Percentiles rank a stretch among this genome's conserved stretches.
phyloP scores from a whole-genome alignment of 2,888 invertebrate genomes.

The Apamea anceps region DNA sequence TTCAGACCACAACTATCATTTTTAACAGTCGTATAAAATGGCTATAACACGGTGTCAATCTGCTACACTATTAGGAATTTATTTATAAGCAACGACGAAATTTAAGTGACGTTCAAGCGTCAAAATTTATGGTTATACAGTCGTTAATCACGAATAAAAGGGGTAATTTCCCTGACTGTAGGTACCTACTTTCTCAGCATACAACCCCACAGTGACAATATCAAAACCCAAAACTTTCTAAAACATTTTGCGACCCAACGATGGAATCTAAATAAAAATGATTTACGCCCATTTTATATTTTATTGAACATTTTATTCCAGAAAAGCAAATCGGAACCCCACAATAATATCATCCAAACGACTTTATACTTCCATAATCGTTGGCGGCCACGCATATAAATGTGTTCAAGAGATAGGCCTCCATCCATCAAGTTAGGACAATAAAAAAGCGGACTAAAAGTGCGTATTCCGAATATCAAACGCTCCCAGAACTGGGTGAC shows the following conservation, averaged over 20 bases:
- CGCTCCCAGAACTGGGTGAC: slow-evolving; percentile 48
- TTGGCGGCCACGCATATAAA: slow-evolving; percentile 55
- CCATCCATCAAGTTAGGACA: slow-evolving; percentile 61
- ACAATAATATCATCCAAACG: slow-evolving; percentile 45
- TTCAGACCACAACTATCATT: background rate
- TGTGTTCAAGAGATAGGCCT: slow-evolving; percentile 57
- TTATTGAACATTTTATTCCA: slow-evolving; percentile 31
- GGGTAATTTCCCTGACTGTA: no score
- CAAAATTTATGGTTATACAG: no score
- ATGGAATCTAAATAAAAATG: slow-evolving; percentile 31
- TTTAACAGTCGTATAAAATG: background rate
- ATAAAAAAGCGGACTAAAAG: slow-evolving; percentile 61
- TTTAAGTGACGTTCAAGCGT: no score
- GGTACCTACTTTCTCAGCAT: background rate
- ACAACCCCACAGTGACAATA: background rate
- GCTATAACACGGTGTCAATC: background rate
- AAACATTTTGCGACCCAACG: background rate
- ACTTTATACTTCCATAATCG: slow-evolving; percentile 56
- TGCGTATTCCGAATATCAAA: slow-evolving; percentile 65
- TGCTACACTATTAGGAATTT: no score
- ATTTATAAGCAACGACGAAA: no score
- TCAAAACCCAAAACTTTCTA: background rate
- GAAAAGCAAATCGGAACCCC: slow-evolving; percentile 41
- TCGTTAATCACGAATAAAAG: no score
- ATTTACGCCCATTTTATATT: slow-evolving; percentile 22